Conservation (phyloP, 2,888 invertebrate genomes). For the Rhaphigaster nebulosa region DNA sequence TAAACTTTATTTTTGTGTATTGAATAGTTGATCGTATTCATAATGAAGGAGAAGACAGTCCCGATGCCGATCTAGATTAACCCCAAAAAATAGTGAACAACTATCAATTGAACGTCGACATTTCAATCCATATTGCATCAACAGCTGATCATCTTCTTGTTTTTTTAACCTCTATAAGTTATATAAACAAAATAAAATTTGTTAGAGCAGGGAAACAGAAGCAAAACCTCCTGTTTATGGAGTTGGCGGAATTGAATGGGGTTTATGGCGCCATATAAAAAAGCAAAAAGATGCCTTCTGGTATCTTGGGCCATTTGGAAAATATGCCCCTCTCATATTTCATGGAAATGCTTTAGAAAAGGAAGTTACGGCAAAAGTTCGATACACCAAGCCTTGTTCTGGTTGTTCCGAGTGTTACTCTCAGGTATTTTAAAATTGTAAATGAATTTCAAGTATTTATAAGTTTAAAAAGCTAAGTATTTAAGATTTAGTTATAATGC, state of each 20-base stretch:
- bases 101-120: no score
- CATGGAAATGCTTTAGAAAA: constrained; percentile 68
- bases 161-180: background rate
- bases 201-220: constrained; percentile 66
- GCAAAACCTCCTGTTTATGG: constrained; percentile 81
- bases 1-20: no score
- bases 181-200: background rate
- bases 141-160: no score
- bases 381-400: constrained; percentile 82
- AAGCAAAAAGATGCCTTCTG: constrained; percentile 84
- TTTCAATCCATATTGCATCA: no score
- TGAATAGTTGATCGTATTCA: no score
- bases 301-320: constrained; percentile 85
- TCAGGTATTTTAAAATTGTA: constrained; percentile 65
- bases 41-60: no score
- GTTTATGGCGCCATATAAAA: constrained; percentile 70
- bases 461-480: background rate
- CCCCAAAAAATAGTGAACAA: no score
- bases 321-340: constrained; percentile 83
- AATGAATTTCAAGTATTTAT: background rate
- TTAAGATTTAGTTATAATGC: no score
- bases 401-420: constrained; percentile 84
- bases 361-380: constrained; percentile 73
- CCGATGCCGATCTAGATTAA: no score
- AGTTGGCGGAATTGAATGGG: constrained; percentile 85